Base-by-base conservation (phyloP, 64 coral and sea anemone genomes). In the Orbicella faveolata region DNA sequence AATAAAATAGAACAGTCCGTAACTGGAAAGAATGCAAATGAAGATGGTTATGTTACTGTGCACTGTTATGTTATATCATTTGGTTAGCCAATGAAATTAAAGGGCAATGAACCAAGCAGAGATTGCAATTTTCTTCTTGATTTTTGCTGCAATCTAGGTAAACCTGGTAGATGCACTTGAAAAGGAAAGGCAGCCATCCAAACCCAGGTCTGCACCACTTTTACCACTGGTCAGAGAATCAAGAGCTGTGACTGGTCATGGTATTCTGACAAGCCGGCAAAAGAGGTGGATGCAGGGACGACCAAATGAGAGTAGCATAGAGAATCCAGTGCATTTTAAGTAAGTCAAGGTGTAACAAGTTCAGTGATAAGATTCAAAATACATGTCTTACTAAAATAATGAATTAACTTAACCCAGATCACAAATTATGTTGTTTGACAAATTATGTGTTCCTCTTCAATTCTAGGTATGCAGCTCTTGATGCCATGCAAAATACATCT, bases 301-400 rank as follows among this genome's bases (percentile, higher is more conserved):
- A 63, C 88, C 81, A 74, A 97, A 97, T 82, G 92, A 97, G 75
- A 73, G 90, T 51, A 91, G 93, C 21, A 91, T 97, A 73, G 95
- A 97, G 54, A 97, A 97, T 63, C 95, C 95, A 39, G 95, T 97
- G 4, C 84, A 97, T 76, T 84, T 91, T 26, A 97, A 97, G 95
- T 97, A 73, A 88, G 95, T 93, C 66, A 34, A 16, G 53, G 23
- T 51, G 1, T 25, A 9, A 16, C 15, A 59, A 16, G 0, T 59
- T 10, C 55, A 59, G 55, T 12, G 55, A 59, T 59, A 59, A 48
- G 7, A 6, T 48, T 48, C 7, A 6, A 48, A 48, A 48, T 6
- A 48, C 44, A 48, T 48, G 44, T 48, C 5, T 30, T 30, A 30
- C 30, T 30, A 30, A 30, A 30, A 30, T 30, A 30, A 30, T 30